Evolutionary conservation across 1,140 invertebrate genomes (phyloP).

Genomic region (Drosophila obscura): DNA sequence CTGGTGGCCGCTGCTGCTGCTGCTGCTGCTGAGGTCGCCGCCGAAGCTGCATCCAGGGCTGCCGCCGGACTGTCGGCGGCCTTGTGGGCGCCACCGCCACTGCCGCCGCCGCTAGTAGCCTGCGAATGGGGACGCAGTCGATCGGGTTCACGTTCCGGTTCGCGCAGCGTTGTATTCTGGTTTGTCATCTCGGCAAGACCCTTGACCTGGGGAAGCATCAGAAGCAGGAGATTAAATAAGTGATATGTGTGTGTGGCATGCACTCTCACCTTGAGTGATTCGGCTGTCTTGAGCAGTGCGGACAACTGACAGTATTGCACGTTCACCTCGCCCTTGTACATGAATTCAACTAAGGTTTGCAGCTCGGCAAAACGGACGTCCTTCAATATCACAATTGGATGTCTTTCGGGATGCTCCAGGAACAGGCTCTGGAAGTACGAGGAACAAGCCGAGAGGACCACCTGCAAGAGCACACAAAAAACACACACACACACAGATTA

Average conservation of each 20-base stretch:
- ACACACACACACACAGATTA: neutral
- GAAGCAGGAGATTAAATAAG: neutral
- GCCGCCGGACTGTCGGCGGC: slow-evolving; percentile 58
- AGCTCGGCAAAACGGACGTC: slow-evolving; percentile 95
- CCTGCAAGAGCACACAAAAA: slow-evolving; percentile 71
- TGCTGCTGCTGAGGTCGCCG: slow-evolving; percentile 32
- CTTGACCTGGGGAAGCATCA: slow-evolving; percentile 86
- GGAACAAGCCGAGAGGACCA: slow-evolving; percentile 96
- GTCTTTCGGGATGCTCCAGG: slow-evolving; percentile 93
- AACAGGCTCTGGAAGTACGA: slow-evolving; percentile 96
- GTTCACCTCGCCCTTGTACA: slow-evolving; percentile 98
- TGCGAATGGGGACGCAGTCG: slow-evolving; percentile 81
- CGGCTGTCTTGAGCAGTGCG: slow-evolving; percentile 95
- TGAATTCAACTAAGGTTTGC: slow-evolving; percentile 96
- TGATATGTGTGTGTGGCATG: too few relatives aligned
- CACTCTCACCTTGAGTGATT: slow-evolving; percentile 91
- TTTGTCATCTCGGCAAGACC: slow-evolving; percentile 96
- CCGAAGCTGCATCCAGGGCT: slow-evolving; percentile 47
- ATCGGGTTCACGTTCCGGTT: slow-evolving; percentile 83
- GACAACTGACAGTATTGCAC: slow-evolving; percentile 96
- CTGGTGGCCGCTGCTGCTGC: slow-evolving; percentile 37
- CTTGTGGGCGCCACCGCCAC: slow-evolving; percentile 54
- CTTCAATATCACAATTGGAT: slow-evolving; percentile 96
- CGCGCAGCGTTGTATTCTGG: slow-evolving; percentile 86
- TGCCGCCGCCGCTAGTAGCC: slow-evolving; percentile 59